Conservation (phyloP, 2,113 vertebrate species). For the Lampris incognitus region DNA sequence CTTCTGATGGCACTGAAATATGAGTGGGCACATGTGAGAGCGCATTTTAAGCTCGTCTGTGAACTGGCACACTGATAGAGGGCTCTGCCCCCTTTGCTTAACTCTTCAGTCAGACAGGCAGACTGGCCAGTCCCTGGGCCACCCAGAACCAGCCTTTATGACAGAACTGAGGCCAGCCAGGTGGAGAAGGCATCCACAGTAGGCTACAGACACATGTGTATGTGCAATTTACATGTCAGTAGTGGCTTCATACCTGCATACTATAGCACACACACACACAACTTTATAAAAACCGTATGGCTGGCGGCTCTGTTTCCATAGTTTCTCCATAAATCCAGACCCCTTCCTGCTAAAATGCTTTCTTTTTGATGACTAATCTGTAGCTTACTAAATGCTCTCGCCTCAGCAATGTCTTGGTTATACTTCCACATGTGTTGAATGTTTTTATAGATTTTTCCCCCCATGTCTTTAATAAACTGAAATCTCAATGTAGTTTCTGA, state of each 20-base stretch:
- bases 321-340: slow-evolving; percentile 60
- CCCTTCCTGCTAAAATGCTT: slow-evolving; percentile 60
- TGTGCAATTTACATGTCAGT: neutral
- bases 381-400: slow-evolving; percentile 59
- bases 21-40: slow-evolving; percentile 61
- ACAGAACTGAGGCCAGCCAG: slow-evolving; percentile 54
- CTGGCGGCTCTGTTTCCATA: slow-evolving; percentile 54
- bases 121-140: slow-evolving; percentile 64
- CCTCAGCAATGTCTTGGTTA: slow-evolving; percentile 47
- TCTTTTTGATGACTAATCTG: slow-evolving; percentile 73
- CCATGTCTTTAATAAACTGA: slow-evolving; percentile 14
- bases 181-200: slow-evolving; percentile 40
- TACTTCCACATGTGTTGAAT: slow-evolving; percentile 54
- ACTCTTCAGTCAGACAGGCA: slow-evolving; percentile 48
- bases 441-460: slow-evolving; percentile 58
- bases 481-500: slow-evolving; percentile 26
- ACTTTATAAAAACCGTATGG: slow-evolving; percentile 75
- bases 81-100: slow-evolving; percentile 45
- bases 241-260: slow-evolving; percentile 52
- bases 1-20: slow-evolving; percentile 49
- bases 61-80: slow-evolving; percentile 67
- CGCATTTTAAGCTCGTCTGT: slow-evolving; percentile 62
- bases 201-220: slow-evolving; percentile 17
- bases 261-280: slow-evolving; percentile 34
- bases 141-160: slow-evolving; percentile 67